Evolutionary conservation across 2,888 invertebrate genomes (phyloP).

Genomic region (Escarpia spicata): DNA sequence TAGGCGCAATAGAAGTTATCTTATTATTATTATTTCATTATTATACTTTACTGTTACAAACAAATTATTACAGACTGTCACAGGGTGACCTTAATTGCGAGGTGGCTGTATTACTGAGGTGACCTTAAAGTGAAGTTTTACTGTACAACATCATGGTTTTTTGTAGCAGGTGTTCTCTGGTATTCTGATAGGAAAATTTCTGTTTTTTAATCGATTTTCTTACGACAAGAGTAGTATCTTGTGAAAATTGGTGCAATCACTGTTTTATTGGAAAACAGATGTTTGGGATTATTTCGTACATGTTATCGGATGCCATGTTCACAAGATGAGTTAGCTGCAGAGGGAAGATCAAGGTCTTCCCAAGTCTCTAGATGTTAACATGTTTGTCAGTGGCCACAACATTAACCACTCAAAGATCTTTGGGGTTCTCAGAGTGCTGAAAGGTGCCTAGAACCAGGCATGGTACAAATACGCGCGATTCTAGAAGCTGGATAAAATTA

Average conservation of each 20-base stretch:
- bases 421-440: neutral
- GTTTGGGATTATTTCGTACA: neutral
- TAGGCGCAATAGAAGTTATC: too few species aligned
- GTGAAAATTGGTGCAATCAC: neutral
- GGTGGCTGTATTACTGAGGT: too few species aligned
- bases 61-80: too few species aligned
- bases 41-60: too few species aligned
- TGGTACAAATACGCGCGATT: neutral
- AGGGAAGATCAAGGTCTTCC: neutral
- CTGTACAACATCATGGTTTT: neutral
- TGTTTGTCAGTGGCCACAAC: neutral
- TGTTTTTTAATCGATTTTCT: neutral
- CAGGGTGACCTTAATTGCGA: too few species aligned
- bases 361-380: neutral
- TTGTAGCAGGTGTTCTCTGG: neutral
- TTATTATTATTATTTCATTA: too few species aligned
- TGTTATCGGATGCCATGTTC: neutral
- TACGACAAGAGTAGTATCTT: neutral
- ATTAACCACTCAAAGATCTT: neutral
- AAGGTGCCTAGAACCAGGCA: neutral
- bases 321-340: neutral
- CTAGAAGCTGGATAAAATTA: neutral
- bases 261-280: neutral
- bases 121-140: neutral
- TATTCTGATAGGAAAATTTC: neutral